These are phyloP conservation scores for Lordiphosa andalusiaca DNA, from an alignment of 2,888 invertebrate genomes.

Conservation along the genomic window DNA sequence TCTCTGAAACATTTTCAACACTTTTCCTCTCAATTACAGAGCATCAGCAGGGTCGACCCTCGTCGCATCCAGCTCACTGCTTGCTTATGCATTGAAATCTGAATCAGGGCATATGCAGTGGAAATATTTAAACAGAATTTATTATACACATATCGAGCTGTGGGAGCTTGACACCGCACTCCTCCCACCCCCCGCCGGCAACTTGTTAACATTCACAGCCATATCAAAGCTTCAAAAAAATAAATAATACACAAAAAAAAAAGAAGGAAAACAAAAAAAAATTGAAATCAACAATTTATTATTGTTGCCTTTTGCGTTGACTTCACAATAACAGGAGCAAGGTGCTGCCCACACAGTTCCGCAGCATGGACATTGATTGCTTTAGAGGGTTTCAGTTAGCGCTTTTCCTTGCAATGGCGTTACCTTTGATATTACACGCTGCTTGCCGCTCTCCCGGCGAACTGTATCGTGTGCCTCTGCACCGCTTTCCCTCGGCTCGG, in stretches of 20 bases:
- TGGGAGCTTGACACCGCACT: conserved; percentile 3
- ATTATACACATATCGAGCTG: conserved; percentile 2
- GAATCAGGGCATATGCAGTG: conserved; percentile 18
- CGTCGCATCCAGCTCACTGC: not conserved
- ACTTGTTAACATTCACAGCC: conserved; percentile 27
- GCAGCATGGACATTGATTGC: conserved; percentile 18
- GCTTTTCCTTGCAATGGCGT: not conserved
- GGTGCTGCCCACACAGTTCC: not conserved
- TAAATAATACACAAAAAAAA: no score
- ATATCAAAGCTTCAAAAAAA: conserved; percentile 38
- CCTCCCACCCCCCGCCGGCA: not conserved
- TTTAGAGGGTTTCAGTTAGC: conserved; percentile 10
- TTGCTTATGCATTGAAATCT: conserved; percentile 16
- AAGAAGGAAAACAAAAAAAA: conserved; percentile 2
- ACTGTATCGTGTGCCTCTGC: conserved; percentile 85
- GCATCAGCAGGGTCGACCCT: not conserved
- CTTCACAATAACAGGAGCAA: conserved; percentile 16
- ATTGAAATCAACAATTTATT: conserved; percentile 17
- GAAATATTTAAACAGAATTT: conserved; percentile 31
- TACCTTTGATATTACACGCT: not conserved
- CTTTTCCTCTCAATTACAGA: not conserved
- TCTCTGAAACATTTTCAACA: no score
- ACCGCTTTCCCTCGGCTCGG: conserved; percentile 85
- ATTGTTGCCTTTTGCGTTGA: conserved; percentile 13
- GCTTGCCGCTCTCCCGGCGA: not conserved